A percentile compares a stretch with the other conserved stretches of the same genome.
phyloP scores from a whole-genome alignment of 2,797 vertebrate species.

The Eupleurogrammus muticus region DNA sequence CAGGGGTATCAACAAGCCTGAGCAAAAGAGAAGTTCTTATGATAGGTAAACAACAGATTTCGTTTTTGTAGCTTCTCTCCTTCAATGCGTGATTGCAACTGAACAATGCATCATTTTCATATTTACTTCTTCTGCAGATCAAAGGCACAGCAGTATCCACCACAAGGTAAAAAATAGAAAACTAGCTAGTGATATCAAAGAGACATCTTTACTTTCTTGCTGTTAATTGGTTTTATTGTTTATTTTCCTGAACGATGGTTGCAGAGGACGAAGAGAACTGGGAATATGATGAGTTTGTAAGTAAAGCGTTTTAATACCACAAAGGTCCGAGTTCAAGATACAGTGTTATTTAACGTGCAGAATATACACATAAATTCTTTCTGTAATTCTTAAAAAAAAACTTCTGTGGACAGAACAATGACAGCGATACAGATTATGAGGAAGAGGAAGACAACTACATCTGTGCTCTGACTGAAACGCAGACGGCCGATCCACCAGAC shows the following conservation, averaged over 20 bases:
- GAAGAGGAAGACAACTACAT: not conserved
- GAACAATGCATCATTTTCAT: not conserved
- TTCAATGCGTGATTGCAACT: conserved; percentile 1
- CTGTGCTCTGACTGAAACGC: not conserved
- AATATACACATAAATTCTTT: not conserved
- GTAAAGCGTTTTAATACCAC: conserved; percentile 17
- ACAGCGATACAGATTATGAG: conserved; percentile 36
- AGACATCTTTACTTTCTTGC: not conserved
- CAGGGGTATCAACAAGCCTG: conserved; percentile 54
- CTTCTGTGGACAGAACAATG: conserved; percentile 32
- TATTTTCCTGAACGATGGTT: conserved; percentile 22
- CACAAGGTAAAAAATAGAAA: conserved; percentile 40
- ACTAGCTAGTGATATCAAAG: not conserved
- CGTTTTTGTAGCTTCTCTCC: not conserved
- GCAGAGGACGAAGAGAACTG: conserved; percentile 17
- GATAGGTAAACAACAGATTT: conserved; percentile 30
- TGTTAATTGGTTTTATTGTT: not conserved
- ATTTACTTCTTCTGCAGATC: conserved; percentile 23
- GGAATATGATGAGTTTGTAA: conserved; percentile 56
- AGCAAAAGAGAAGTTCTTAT: conserved; percentile 22
- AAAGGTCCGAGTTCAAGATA: not conserved
- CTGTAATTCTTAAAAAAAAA: not conserved
- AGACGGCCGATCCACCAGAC: conserved; percentile 9
- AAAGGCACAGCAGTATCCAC: not conserved
- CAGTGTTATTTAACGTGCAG: not conserved